Evolutionary conservation across 2,113 vertebrate genomes (phyloP).

Genomic region (Symphodus melops): DNA sequence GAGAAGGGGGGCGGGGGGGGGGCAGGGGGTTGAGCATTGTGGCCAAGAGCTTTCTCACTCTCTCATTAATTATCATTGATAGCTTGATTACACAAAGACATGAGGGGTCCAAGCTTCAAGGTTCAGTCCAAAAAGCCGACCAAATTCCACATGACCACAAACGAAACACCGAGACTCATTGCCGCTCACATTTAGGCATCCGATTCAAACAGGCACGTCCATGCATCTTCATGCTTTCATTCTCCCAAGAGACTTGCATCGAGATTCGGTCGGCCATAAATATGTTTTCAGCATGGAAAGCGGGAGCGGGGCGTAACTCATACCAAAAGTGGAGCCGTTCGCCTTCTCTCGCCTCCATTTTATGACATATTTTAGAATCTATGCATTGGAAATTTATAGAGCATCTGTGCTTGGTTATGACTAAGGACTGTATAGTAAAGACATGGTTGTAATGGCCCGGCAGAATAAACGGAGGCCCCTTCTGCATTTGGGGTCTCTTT

Average conservation of each 20-base stretch:
- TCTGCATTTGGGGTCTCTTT: conserved; percentile 18
- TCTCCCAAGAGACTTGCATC: conserved; percentile 45
- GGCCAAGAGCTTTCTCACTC: conserved; percentile 49
- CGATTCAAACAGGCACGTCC: conserved; percentile 30
- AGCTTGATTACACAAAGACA: conserved; percentile 51
- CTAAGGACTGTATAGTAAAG: conserved; percentile 24
- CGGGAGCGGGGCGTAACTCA: conserved; percentile 39
- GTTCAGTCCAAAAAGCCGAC: conserved; percentile 30
- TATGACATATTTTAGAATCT: conserved; percentile 52
- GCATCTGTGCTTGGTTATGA: conserved; percentile 58
- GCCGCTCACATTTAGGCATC: conserved; percentile 8
- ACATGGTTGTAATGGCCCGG: conserved; percentile 13
- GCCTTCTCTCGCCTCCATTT: conserved; percentile 51
- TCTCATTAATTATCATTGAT: conserved; percentile 77
- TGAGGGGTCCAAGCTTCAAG: conserved; percentile 45
- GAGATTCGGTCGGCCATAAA: conserved; percentile 13
- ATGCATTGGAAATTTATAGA: conserved; percentile 41
- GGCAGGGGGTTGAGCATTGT: conserved; percentile 34
- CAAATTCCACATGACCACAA: conserved; percentile 32
- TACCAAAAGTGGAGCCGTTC: conserved; percentile 44
- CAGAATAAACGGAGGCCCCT: conserved; percentile 20
- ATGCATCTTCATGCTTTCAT: conserved; percentile 58
- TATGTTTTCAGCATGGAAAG: background rate
- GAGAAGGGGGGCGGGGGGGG: conserved; percentile 33
- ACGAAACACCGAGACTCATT: conserved; percentile 2